phyloP scores from a whole-genome alignment of 2,797 vertebrate species.

The Danio kyathit region DNA sequence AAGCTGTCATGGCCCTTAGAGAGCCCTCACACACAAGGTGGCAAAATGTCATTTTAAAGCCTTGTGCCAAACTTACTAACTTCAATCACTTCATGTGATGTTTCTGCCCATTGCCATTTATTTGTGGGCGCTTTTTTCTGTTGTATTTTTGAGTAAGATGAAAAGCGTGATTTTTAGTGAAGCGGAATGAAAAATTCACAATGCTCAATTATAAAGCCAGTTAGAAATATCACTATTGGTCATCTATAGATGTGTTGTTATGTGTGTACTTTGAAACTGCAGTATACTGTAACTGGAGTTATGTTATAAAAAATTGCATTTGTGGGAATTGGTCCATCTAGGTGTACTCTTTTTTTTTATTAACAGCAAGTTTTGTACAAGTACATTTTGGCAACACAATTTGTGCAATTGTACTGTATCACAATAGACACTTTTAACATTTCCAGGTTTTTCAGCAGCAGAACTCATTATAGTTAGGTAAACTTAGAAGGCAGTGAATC shows the following conservation, averaged over 20 bases:
- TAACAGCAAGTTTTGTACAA: background rate
- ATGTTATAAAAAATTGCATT: background rate
- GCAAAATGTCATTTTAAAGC: background rate
- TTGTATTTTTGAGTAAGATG: background rate
- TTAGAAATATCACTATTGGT: background rate
- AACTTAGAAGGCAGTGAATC: too few relatives aligned
- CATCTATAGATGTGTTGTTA: background rate
- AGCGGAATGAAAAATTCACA: background rate
- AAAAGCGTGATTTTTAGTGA: background rate
- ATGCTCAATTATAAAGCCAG: background rate
- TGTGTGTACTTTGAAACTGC: background rate
- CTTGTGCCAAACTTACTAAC: background rate
- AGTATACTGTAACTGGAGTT: too few relatives aligned
- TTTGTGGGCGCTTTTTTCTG: background rate
- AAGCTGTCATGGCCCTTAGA: background rate
- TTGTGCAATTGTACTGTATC: background rate
- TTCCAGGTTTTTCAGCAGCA: too few relatives aligned
- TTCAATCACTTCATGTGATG: background rate
- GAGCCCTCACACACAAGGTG: background rate
- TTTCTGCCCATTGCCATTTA: conserved; percentile 14
- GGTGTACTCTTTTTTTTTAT: background rate
- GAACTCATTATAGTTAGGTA: too few relatives aligned
- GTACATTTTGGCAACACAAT: background rate
- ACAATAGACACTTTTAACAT: too few relatives aligned
- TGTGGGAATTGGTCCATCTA: background rate